Evolutionary conservation across 2,797 vertebrate genomes (phyloP).

Genomic region (Scolopax bukidnonensis): DNA sequence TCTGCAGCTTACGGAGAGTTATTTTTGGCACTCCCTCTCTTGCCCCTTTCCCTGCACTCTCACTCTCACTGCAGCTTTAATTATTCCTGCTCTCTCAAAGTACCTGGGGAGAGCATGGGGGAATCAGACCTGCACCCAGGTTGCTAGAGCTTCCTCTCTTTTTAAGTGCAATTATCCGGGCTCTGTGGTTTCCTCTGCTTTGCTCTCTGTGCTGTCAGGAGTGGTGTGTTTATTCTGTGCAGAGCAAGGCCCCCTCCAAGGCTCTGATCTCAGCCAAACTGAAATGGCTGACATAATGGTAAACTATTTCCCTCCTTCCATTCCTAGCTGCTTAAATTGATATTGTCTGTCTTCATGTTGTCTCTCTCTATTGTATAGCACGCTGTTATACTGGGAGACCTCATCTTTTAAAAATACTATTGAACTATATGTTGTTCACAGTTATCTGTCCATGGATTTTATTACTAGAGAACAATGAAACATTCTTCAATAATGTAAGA

Average conservation of each 20-base stretch:
- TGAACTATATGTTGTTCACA: not conserved
- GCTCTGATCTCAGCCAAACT: not conserved
- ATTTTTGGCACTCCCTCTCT: conserved; percentile 38
- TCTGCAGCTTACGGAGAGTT: conserved; percentile 2
- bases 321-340: not conserved
- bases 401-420: not conserved
- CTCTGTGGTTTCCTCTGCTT: not conserved
- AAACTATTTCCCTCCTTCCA: not conserved
- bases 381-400: not conserved
- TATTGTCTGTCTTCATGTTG: not conserved
- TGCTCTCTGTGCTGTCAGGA: not conserved
- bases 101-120: not conserved
- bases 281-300: not conserved
- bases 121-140: not conserved
- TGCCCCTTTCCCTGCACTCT: not conserved
- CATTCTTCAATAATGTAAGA: not conserved
- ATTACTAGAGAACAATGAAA: not conserved
- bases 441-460: not conserved
- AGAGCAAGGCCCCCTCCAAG: not conserved
- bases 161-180: not conserved
- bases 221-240: not conserved
- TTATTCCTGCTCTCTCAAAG: not conserved
- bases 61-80: not conserved
- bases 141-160: not conserved
- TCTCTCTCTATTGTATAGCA: not conserved